These are phyloP conservation scores for Callipepla californica DNA, from an alignment of 2,113 vertebrate genomes.

Conservation along the genomic window DNA sequence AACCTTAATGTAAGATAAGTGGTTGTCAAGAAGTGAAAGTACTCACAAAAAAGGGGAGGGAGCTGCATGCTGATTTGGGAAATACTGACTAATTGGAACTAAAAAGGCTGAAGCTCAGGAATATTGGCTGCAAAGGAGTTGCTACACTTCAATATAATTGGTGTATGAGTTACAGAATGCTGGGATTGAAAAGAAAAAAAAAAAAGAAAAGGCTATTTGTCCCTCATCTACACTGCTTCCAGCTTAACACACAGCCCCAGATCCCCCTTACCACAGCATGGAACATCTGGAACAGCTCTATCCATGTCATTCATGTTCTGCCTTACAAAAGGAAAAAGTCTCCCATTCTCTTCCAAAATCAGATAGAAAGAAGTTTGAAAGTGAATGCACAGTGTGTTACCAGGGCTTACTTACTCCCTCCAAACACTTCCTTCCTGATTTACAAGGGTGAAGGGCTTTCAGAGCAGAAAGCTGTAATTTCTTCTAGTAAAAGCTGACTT, in stretches of 20 bases:
- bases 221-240: not conserved
- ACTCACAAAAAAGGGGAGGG: not conserved
- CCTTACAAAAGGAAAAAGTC: not conserved
- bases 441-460: not conserved
- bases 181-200: not conserved
- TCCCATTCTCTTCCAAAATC: not conserved
- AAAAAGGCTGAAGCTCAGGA: not conserved
- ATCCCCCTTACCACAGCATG: not conserved
- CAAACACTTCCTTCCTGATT: not conserved
- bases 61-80: not conserved
- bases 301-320: not conserved
- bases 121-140: not conserved
- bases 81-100: not conserved
- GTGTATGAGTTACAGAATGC: not conserved
- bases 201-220: not conserved
- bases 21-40: constrained; percentile 23
- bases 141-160: not conserved
- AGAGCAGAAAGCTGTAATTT: not conserved
- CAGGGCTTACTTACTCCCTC: not conserved
- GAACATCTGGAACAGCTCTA: not conserved
- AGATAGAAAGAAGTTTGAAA: not conserved
- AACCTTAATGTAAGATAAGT: not conserved
- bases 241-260: not conserved
- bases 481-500: not conserved
- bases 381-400: not conserved